Percentiles rank a stretch among this genome's conserved stretches.
phyloP scores from a whole-genome alignment of 2,888 invertebrate genomes.

The Unio pictorum region DNA sequence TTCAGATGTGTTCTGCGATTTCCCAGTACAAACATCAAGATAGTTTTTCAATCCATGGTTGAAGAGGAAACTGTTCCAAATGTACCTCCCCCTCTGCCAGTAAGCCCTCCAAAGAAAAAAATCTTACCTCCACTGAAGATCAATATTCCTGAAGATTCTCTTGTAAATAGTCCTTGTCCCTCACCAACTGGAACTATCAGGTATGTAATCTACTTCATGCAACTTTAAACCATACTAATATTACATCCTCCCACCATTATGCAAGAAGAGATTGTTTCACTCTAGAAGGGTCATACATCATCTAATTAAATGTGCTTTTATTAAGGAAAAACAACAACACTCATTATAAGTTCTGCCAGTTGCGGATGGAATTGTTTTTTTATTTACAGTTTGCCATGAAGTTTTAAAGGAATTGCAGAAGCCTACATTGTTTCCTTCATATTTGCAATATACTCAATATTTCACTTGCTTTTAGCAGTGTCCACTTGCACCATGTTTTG shows the following conservation, averaged over 20 bases:
- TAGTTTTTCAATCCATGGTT: slow-evolving; percentile 93
- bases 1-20: slow-evolving; percentile 93
- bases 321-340: too few relatives aligned
- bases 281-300: neutral
- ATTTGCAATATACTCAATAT: too few relatives aligned
- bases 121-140: slow-evolving; percentile 84
- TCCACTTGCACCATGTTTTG: too few relatives aligned
- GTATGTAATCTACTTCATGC: slow-evolving; percentile 34
- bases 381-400: too few relatives aligned
- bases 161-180: slow-evolving; percentile 77
- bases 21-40: slow-evolving; percentile 96
- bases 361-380: too few relatives aligned
- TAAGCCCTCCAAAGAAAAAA: slow-evolving; percentile 64
- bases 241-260: neutral
- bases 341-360: too few relatives aligned
- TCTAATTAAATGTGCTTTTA: too few relatives aligned
- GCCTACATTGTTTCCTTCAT: too few relatives aligned
- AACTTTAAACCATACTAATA: neutral
- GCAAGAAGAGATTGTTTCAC: neutral
- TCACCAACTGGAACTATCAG: slow-evolving; percentile 72
- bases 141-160: slow-evolving; percentile 78
- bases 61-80: slow-evolving; percentile 74
- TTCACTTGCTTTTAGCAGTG: too few relatives aligned
- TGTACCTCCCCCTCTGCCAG: slow-evolving; percentile 37
- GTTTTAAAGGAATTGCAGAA: too few relatives aligned